Base-by-base conservation (phyloP, 2,797 vertebrate species). In the Bovichtus diacanthus region DNA sequence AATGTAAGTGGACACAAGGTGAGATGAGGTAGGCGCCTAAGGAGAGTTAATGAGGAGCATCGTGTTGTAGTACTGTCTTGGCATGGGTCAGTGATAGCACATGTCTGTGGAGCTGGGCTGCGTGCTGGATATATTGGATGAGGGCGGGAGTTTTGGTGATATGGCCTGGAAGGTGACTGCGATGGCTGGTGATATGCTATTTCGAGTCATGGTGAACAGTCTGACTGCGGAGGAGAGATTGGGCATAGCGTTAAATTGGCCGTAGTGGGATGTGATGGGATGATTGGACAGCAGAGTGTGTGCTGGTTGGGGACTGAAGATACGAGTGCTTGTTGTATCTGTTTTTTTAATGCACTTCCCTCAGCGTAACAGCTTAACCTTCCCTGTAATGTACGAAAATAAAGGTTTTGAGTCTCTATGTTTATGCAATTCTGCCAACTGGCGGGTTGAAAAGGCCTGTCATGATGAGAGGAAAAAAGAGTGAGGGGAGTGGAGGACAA, bases 191-290 rank as follows among this genome's bases (percentile, higher is more conserved):
- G 62, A 80, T 76, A 70, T 62, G 75, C 67, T 83, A 74, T 88
- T 88, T 81, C 29, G 70, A 85, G 78, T 73, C 73, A 84, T 72
- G 69, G 81, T 4, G 9, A 78, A 70, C 76, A 85, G 80, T 84
- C 80, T 80, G 82, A 75, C 77, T 85, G 83, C 46, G 23, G 65
- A 80, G 51, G 62, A 76, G 74, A 89, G 80, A 91, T 88, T 79
- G 83, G 83, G 81, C 74, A 80, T 62, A 59, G 79, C 50, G 43
- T 80, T 80, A 85, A 89, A 91, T 89, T 91, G 87, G 81, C 81
- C 73, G 29, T 79, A 53, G 80, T 77, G 75, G 70, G 72, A 83
- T 81, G 62, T 72, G 76, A 88, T 88, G 74, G 77, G 87, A 85
- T 87, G 86, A 89, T 87, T 90, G 80, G 79, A 78, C 51, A 78